phyloP scores from a whole-genome alignment of 2,888 invertebrate genomes.

The Noctua janthina region DNA sequence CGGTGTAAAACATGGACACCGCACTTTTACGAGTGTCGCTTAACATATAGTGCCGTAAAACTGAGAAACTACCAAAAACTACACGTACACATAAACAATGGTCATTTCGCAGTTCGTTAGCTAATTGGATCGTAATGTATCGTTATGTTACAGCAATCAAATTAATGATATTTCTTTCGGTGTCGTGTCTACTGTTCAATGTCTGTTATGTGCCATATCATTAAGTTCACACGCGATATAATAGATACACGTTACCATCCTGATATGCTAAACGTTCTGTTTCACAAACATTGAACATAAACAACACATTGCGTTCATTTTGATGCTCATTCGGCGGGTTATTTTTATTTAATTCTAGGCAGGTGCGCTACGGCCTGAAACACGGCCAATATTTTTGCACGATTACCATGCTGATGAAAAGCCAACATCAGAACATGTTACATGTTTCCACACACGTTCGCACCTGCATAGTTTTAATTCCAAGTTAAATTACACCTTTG shows the following conservation, averaged over 20 bases:
- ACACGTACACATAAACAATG: slow-evolving; percentile 78
- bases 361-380: slow-evolving; percentile 83
- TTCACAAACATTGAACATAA: slow-evolving; percentile 81
- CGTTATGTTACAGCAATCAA: slow-evolving; percentile 73
- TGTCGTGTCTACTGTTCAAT: slow-evolving; percentile 51
- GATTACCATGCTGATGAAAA: slow-evolving; percentile 90
- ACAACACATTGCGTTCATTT: slow-evolving; percentile 82
- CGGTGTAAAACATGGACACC: slow-evolving; percentile 85
- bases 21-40: slow-evolving; percentile 86
- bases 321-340: slow-evolving; percentile 80
- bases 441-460: slow-evolving; percentile 73
- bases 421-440: slow-evolving; percentile 84
- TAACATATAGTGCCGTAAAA: slow-evolving; percentile 87
- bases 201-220: slow-evolving; percentile 54
- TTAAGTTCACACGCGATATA: slow-evolving; percentile 60
- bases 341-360: slow-evolving; percentile 90
- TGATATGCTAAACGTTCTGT: slow-evolving; percentile 78
- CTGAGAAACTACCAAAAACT: slow-evolving; percentile 81
- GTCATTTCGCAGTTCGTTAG: slow-evolving; percentile 84
- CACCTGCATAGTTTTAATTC: slow-evolving; percentile 79
- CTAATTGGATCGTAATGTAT: slow-evolving; percentile 82
- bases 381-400: slow-evolving; percentile 88
- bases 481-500: slow-evolving; percentile 77
- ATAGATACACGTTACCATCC: slow-evolving; percentile 61
- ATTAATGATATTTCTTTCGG: slow-evolving; percentile 72